Base-by-base conservation (phyloP, 1,140 invertebrate species). In the Streblospio benedicti region DNA sequence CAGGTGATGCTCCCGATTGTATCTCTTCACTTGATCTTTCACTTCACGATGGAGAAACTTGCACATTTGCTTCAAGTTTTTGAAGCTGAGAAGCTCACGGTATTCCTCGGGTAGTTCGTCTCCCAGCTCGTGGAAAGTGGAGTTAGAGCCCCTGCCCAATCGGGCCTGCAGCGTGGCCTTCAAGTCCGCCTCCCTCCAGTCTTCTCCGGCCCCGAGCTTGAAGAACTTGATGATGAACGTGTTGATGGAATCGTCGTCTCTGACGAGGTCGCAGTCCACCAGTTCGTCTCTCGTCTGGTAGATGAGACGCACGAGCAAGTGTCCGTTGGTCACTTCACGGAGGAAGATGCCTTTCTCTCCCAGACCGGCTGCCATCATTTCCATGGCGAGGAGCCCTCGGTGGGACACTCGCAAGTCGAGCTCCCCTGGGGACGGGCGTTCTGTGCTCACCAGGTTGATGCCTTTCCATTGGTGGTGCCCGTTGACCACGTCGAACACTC, bases 291-390 rank as follows among this genome's bases (percentile, higher is more conserved):
- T 9, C n/a, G 4, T 38, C 31, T 20, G 20, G 16, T 28, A 43
- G 4, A 56, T 18, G 6, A 38, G n/a, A 6, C 33, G 20, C 12
- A 38, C 12, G 18, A 43, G 9, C 31, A 2, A 41, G 32, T 38
- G n/a, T 16, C 53, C 53, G 20, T 56, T 18, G 9, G 53, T 38
- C 32, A 43, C 53, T 4, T 56, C 53, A 3, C 53, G 31, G 6
- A 38, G 14, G 18, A 31, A 31, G 4, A 52, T 20, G 4, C 4
- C 25, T 31, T n/a, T 31, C 30, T 9, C n/a, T 4, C 20, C 44
- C 38, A 14, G 38, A 23, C 44, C 27, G 9, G 16, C 9, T 18
- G 5, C 4, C 2, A 27, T 12, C 14, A 44, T 6, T 44, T 47
- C 9, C 5, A 23, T 28, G 45, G 45, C 45, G 9, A 14, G 23